Percentiles rank a stretch among this genome's conserved stretches.
These are phyloP conservation scores for Teleopsis dalmanni DNA, from an alignment of 1,140 invertebrate genomes.

Conservation along the genomic window DNA sequence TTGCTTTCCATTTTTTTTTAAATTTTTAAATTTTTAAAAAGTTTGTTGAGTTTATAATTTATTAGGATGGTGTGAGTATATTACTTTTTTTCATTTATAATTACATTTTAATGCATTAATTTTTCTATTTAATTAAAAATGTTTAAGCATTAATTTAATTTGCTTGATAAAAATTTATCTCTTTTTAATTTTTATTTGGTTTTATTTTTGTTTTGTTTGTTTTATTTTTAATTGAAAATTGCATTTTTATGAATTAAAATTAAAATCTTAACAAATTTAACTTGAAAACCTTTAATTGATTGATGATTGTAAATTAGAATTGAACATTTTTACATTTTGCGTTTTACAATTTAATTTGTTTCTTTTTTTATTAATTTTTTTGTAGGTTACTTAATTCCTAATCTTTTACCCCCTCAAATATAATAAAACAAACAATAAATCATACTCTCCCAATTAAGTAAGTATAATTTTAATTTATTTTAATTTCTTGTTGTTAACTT, in stretches of 20 bases:
- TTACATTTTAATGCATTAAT: too few species aligned
- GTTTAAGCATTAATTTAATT: too few species aligned
- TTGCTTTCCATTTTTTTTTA: too few species aligned
- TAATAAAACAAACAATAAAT: conserved; percentile 21
- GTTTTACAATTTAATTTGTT: conserved; percentile 32
- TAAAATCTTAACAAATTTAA: neutral
- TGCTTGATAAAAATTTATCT: too few species aligned
- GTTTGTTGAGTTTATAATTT: too few species aligned
- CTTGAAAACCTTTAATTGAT: neutral
- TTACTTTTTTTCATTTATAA: too few species aligned
- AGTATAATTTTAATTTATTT: conserved; percentile 23
- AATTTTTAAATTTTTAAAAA: too few species aligned
- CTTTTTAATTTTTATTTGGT: neutral
- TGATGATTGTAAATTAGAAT: neutral
- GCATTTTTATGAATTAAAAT: neutral
- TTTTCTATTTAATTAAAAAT: too few species aligned
- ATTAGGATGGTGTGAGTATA: too few species aligned
- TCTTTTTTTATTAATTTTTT: conserved; percentile 36
- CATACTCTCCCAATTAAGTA: conserved; percentile 34
- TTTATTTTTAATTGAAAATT: neutral
- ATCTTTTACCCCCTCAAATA: conserved; percentile 21
- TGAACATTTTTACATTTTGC: conserved; percentile 9
- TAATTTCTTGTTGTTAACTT: too few species aligned
- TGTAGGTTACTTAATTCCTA: conserved; percentile 46
- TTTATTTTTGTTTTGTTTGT: neutral